Evolutionary conservation across 2,113 vertebrate species (phyloP), one percentile per base, ranked within the genome.

Genomic region (Dendrocopos noguchii): DNA sequence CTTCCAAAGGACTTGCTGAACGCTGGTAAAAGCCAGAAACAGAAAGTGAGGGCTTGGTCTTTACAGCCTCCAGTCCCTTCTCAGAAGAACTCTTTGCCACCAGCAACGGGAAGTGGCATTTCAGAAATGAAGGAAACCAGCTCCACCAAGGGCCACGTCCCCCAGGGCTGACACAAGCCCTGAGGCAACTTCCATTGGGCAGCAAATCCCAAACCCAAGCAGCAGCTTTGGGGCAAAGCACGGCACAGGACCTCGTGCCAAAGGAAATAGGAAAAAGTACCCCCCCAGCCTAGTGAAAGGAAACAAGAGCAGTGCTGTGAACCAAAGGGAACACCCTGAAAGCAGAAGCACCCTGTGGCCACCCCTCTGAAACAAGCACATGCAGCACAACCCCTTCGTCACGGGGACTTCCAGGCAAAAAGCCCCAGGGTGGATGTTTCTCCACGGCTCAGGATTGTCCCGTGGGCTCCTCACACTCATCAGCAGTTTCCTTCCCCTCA

Each of bases 221-320:
- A 39, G 68, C 0, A 0, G 70, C 39, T 77, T 7, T 21, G 53
- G 77, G 57, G 47, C 67, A 84, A 97, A 87, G 22, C 1, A 2
- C 4, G 81, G 73, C 0, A 4, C 1, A n/a, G 1, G 1, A 17
- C 19, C 1, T 66, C 21, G 44, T 55, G 76, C 34, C 55, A 93
- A 90, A 94, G 91, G 95, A 92, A 94, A 91, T 36, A 71, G 75
- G 85, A 87, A 94, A 90, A 68, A 87, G 60, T 33, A 3, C 64
- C 68, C 47, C 71, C 65, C 71, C 15, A 21, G 53, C 60, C 60
- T 72, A 92, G 78, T 57, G 81, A 92, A 93, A 95, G 94, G 90
- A 86, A 95, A 87, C 52, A 61, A 66, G 50, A n/a, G 53, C 80
- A 60, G 71, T 84, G 94, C 93, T 53, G 76, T 84, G 87, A 94